phyloP scores from a whole-genome alignment of 2,797 vertebrate genomes.

The Microctenopoma lineatum region DNA sequence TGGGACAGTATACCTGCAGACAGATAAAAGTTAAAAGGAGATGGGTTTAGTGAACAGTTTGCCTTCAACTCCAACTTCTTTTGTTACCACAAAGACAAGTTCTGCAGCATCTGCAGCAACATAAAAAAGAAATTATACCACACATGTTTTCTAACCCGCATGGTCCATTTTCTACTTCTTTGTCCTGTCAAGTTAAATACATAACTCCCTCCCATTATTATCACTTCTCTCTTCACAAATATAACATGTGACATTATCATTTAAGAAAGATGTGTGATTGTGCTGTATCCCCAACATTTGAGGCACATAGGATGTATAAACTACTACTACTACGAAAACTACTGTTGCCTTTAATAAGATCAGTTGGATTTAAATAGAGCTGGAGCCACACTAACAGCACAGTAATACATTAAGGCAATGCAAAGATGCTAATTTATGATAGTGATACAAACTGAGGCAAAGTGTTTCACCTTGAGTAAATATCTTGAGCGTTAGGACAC shows the following conservation, averaged over 20 bases:
- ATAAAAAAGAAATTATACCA: background rate
- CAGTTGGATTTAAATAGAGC: too few relatives aligned
- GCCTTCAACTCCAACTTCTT: background rate
- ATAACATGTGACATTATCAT: background rate
- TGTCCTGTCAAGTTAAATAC: background rate
- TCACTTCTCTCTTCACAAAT: background rate
- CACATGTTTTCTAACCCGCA: background rate
- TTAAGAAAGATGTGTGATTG: background rate
- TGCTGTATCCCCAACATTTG: too few relatives aligned
- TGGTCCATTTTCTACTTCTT: background rate
- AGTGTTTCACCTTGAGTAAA: background rate
- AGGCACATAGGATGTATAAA: too few relatives aligned
- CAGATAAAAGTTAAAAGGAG: constrained; percentile 5
- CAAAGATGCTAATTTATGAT: background rate
- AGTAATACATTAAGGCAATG: background rate
- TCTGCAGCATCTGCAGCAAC: background rate
- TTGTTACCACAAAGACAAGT: background rate
- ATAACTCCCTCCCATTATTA: background rate
- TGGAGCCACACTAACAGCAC: too few relatives aligned
- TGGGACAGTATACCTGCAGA: constrained; percentile 81
- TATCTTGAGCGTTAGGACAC: background rate
- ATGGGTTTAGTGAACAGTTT: background rate
- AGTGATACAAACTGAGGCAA: background rate
- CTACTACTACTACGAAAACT: too few relatives aligned
- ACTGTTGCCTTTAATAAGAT: too few relatives aligned